These are phyloP conservation scores for Thereva nobilitata DNA, from an alignment of 2,888 invertebrate species.

Conservation along the genomic window DNA sequence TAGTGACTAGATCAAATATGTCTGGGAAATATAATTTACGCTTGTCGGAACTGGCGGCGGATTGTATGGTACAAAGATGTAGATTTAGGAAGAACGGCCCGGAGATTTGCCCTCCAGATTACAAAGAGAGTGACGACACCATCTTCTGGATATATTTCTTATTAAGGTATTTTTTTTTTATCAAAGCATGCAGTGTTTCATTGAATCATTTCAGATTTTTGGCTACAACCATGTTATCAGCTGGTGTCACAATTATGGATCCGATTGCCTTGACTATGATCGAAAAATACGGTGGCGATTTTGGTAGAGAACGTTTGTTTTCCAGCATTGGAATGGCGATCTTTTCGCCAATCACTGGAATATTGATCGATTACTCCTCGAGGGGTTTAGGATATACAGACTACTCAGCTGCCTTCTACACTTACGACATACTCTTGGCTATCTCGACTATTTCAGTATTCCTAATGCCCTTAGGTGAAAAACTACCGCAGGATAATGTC, in stretches of 20 bases:
- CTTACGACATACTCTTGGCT: constrained; percentile 73
- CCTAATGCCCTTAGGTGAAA: constrained; percentile 77
- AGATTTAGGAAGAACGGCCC: constrained; percentile 76
- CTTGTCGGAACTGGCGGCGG: constrained; percentile 66
- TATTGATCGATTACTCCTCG: constrained; percentile 69
- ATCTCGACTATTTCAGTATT: constrained; percentile 75
- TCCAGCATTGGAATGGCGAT: constrained; percentile 83
- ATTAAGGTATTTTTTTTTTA: constrained; percentile 55
- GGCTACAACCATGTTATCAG: constrained; percentile 79
- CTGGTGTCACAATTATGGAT: constrained; percentile 87
- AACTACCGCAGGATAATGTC: constrained; percentile 77
- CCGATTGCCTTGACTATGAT: constrained; percentile 85
- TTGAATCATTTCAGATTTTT: constrained; percentile 62
- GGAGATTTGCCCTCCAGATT: constrained; percentile 78
- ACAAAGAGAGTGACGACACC: constrained; percentile 74
- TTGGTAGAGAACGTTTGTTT: constrained; percentile 78
- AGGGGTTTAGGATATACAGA: constrained; percentile 72
- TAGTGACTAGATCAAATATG: constrained; percentile 70
- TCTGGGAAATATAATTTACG: constrained; percentile 63
- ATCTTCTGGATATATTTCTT: constrained; percentile 84
- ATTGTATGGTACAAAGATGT: constrained; percentile 78
- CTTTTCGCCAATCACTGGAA: constrained; percentile 79
- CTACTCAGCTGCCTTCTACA: constrained; percentile 86
- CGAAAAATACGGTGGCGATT: constrained; percentile 80
- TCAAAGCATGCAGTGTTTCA: too few relatives aligned